Evolutionary conservation across 2,888 invertebrate species (phyloP), one percentile per base, ranked within the genome.

Genomic region (Andrena haemorrhoa): DNA sequence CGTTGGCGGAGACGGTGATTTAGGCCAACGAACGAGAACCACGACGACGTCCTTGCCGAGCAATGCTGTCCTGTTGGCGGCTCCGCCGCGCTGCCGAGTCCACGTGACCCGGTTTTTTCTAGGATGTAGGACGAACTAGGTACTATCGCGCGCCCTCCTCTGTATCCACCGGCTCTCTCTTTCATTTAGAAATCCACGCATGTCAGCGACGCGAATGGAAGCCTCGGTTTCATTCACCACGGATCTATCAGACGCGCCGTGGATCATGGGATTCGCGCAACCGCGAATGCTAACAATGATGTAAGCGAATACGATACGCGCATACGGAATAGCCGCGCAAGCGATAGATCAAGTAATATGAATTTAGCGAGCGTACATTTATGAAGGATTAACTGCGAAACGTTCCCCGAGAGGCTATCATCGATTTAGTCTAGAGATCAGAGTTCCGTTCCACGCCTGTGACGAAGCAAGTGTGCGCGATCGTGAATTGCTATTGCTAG

Each of bases 71-170:
- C 86, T 86, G 85, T 65, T 82, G 72, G n/a, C 77, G 61, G 60
- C 58, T 66, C 41, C 68, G 70, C 65, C 63, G 56, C 56, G 20
- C 53, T 53, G 23, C 12, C 5, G 16, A 41, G 69, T 79, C 72
- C 73, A 83, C 72, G 78, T 75, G 86, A 85, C 85, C 79, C 73
- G 78, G 72, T 85, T 86, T 85, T 86, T 86, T 85, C 78, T 76
- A 75, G 68, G 79, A 85, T 79, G 31, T 85, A 61, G 68, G 73
- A 81, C 80, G 63, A 75, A 77, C 70, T 68, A n/a, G n/a, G n/a
- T n/a, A 64, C 61, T 75, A 71, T 56, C 66, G 66, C 71, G 56
- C 31, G 35, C 61, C 53, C 68, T 47, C 58, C 53, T 68, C 31
- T 51, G 8, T n/a, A 20, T 33, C 58, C 56, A 20, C n/a, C 20